Evolutionary conservation across 2,888 invertebrate genomes (phyloP).

Genomic region (Amiota communis): DNA sequence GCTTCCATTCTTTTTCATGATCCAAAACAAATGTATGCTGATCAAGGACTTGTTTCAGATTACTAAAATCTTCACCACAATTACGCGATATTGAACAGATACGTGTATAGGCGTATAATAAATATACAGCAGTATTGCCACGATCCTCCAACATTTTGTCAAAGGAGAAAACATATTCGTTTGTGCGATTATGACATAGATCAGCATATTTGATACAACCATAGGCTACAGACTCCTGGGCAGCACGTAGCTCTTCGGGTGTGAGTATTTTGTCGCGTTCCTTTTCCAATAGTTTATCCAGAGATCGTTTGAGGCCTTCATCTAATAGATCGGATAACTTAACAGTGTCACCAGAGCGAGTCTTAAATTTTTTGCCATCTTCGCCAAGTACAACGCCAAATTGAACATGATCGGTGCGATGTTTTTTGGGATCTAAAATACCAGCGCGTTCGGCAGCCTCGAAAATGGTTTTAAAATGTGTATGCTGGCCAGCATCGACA

Average conservation of each 20-base stretch:
- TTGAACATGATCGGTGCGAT: conserved; percentile 90
- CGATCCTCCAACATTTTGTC: conserved; percentile 99
- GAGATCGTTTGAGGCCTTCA: conserved; percentile 88
- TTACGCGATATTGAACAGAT: conserved; percentile 92
- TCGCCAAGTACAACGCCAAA: conserved; percentile 99
- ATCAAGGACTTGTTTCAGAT: conserved; percentile 78
- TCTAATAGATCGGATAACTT: conserved; percentile 89
- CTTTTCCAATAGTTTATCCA: conserved; percentile 89
- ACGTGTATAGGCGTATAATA: conserved; percentile 94
- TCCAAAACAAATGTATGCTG: conserved; percentile 79
- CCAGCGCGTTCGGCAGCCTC: conserved; percentile 86
- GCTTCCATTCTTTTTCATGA: conserved; percentile 95
- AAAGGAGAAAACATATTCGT: conserved; percentile 98
- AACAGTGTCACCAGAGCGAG: conserved; percentile 96
- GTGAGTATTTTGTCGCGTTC: conserved; percentile 88
- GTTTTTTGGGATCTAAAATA: conserved; percentile 78
- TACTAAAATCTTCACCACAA: conserved; percentile 75
- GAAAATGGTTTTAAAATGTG: conserved; percentile 79
- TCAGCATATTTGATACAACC: conserved; percentile 99
- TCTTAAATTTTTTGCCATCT: conserved; percentile 99
- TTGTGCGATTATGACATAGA: conserved; percentile 91
- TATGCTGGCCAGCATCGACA: conserved; percentile 92
- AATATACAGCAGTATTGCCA: conserved; percentile 98
- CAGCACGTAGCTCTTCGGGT: conserved; percentile 84
- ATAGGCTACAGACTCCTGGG: conserved; percentile 94